Evolutionary conservation across 2,888 invertebrate genomes (phyloP).

Genomic region (Lysandra bellargus): DNA sequence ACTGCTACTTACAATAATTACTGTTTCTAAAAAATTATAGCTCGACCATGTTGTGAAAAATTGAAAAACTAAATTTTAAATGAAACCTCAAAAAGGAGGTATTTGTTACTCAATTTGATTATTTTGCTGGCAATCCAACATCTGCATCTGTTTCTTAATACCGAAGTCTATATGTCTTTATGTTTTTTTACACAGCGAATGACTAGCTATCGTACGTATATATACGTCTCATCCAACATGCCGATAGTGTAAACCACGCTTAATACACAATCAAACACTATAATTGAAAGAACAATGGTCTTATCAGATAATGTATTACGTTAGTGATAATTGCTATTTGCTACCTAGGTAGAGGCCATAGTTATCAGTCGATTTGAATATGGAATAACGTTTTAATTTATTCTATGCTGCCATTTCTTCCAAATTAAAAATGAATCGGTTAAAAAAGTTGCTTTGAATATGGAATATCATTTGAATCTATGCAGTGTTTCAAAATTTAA

Average conservation of each 20-base stretch:
- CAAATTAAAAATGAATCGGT: background rate
- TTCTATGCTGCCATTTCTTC: background rate
- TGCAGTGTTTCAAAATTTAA: background rate
- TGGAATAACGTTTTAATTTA: background rate
- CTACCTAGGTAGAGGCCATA: background rate
- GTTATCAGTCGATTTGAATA: slow-evolving; percentile 17
- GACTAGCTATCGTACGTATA: no score
- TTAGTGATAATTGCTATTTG: slow-evolving; percentile 30
- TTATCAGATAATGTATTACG: slow-evolving; percentile 43
- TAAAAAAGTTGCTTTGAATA: background rate
- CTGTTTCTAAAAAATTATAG: no score
- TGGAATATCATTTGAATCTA: background rate
- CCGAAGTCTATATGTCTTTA: no score
- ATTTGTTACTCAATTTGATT: no score
- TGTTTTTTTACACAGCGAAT: no score
- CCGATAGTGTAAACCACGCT: background rate
- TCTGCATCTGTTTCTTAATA: no score
- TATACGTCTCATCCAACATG: slow-evolving; percentile 6
- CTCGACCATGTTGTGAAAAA: no score
- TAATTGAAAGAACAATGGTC: slow-evolving; percentile 40
- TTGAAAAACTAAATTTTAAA: no score
- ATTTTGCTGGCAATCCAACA: no score
- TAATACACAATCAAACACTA: slow-evolving; percentile 2
- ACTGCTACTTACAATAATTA: no score
- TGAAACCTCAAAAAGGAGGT: no score